A percentile compares a stretch with the other conserved stretches of the same genome.
phyloP scores from a whole-genome alignment of 1,140 invertebrate species.

The Solenopsis fugax region DNA sequence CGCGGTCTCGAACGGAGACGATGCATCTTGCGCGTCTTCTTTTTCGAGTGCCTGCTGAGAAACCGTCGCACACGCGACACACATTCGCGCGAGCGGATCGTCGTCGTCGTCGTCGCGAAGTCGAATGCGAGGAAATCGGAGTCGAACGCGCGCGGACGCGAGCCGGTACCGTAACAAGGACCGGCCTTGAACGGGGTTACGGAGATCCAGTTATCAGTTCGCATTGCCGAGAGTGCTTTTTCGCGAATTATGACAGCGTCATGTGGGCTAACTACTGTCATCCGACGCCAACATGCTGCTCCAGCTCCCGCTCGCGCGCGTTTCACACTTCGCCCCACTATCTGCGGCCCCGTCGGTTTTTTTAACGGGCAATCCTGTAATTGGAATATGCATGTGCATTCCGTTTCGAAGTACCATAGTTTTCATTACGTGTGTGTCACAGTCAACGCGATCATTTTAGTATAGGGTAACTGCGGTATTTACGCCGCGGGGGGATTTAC shows the following conservation, averaged over 20 bases:
- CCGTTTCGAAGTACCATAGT: not conserved
- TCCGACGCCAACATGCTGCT: not conserved
- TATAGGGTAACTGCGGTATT: too few relatives aligned
- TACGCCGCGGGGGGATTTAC: too few relatives aligned
- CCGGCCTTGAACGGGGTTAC: conserved; percentile 66
- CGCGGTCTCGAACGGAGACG: not conserved
- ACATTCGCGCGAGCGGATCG: not conserved
- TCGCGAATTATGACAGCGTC: conserved; percentile 50
- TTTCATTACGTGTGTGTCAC: too few relatives aligned
- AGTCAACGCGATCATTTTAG: too few relatives aligned
- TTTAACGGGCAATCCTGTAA: not conserved
- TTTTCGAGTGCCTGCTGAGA: conserved; percentile 14
- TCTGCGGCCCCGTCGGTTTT: not conserved
- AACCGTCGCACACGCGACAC: conserved; percentile 4
- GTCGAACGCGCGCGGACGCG: not conserved
- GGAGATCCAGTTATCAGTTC: conserved; percentile 59
- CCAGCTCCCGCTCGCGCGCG: not conserved
- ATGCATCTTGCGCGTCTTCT: not conserved
- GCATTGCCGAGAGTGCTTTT: conserved; percentile 41
- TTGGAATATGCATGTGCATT: not conserved
- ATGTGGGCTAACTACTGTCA: conserved; percentile 40
- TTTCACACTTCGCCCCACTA: not conserved
- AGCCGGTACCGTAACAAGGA: conserved; percentile 60
- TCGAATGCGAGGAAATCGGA: conserved; percentile 22
- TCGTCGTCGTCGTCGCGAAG: conserved; percentile 15